Base-by-base conservation (phyloP, 2,888 invertebrate genomes). In the Oeneis ivallda region DNA sequence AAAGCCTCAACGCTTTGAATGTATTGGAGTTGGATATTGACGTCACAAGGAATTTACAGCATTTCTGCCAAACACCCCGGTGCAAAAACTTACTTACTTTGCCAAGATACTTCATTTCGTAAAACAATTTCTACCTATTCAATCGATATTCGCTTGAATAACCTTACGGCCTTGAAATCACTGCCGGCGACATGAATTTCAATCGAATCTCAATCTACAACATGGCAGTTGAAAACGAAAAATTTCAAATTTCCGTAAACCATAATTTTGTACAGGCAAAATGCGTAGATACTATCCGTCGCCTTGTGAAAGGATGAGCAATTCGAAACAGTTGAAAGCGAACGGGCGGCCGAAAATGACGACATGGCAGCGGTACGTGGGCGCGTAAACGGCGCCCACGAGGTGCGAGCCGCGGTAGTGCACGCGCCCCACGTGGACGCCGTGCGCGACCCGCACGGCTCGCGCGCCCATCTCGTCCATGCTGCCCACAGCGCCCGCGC, bases 321-420 rank as follows among this genome's bases (percentile, higher is more conserved):
- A 75, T 57, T 90, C 90, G 67, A 84, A 91, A 75, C 86, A 86
- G 74, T 84, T 87, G 75, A 90, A 90, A n/a, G 87, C 86, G 73
- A 88, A 86, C 1, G 87, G 86, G 0, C 88, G 75, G 10, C 82
- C 84, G 72, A 82, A 86, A 69, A 90, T 85, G 70, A 87, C 77
- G 53, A 91, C 85, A 72, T 89, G 85, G 71, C 90, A 90, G 68
- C 85, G 80, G 73, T 76, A 84, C 68, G 75, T 69, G 15, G 89
- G 89, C 45, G 85, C 76, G 63, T 72, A 75, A 26, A 86, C 84
- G 34, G 86, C 79, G 50, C 86, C 83, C 13, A 86, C 70, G 17
- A 85, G 75, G 66, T 84, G 84, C 37, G 80, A 74, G 69, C 78
- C 80, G 70, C 80, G 81, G 77, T 83, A 81, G 50, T 73, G 81